Base-by-base conservation (phyloP, 2,113 vertebrate genomes). In the Triplophysa dalaica region DNA sequence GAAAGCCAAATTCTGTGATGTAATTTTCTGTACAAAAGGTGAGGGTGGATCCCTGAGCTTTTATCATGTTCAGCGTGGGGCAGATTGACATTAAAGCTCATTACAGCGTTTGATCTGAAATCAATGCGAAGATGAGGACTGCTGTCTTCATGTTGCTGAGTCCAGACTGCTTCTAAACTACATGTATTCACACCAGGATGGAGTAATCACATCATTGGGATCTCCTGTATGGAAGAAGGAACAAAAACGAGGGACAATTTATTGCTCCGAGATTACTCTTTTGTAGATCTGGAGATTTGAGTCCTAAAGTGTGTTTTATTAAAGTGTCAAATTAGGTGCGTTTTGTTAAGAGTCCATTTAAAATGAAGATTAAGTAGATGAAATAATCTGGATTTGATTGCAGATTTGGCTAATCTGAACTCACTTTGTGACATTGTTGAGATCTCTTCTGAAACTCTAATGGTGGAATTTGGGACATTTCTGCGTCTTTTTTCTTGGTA, bases 101-200 rank as follows among this genome's bases (percentile, higher is more conserved):
- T 85, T 80, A 82, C 68, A 73, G 68, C 70, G 21, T 61, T 69
- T 74, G 81, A 75, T 82, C 73, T 74, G 78, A 82, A 85, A 82
- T 82, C 81, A 85, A 74, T 85, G 69, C 24, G 70, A 63, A 77
- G 70, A 72, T 82, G 75, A 60, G 66, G 74, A 63, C 60, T 22
- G 8, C 3, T 60, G 52, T 73, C 70, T 73, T 73, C 54, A 62
- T 75, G n/a, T 41, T 61, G 58, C 26, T 62, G 73, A 61, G 73
- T 22, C 14, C 24, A n/a, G 41, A 48, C 58, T 24, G 22, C 73
- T 61, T 62, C 5, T 38, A 63, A 75, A 62, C 58, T n/a, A 63
- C 41, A 26, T 60, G 33, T 22, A 75, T 62, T 75, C 60, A 26
- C 19, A 50, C 58, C 17, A 63, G 38, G 58, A 63, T 63, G 17